Evolutionary conservation across 2,113 vertebrate species (phyloP), one percentile per base, ranked within the genome.

Genomic region (Equus przewalskii): DNA sequence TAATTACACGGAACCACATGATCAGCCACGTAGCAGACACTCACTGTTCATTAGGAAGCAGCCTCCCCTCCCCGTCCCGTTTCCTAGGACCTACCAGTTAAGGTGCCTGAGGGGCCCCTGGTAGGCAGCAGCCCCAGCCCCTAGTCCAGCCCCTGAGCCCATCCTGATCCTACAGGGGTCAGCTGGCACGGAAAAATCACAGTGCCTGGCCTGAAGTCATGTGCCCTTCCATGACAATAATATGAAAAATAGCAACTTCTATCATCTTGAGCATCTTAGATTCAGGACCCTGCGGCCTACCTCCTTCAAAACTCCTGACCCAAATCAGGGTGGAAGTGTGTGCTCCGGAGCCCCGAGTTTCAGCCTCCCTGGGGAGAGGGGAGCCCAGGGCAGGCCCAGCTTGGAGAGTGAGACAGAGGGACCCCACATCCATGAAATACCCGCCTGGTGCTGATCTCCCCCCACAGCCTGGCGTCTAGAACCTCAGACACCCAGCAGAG

Each of bases 1-100:
- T 99, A 99, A 99, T 99, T 99, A 99, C 98, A 99, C 12, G 81
- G 98, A 98, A 98, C 98, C 98, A 98, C 98, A 98, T 98, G 99
- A 99, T 99, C 98, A 99, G 98, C 98, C 87, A 98, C 98, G 70
- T 97, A 97, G 98, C 98, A 98, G 96, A 98, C 92, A 92, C 98
- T 99, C 99, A 99, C 98, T 98, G 98, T 98, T 99, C 99, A 98
- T 99, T 99, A 98, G 98, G 98, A 98, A 98, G 98, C 97, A 75
- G 56, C 69, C 96, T 95, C 96, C 89, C 78, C 26, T 36, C 2
- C 67, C 24, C 10, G 4, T 3, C 33, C 69, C 64, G 51, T 93
- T 88, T 89, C 84, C 88, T 83, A 94, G 93, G 83, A 76, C 83
- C 58, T 60, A 54, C 11, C 19, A 28, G 49, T n/a, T 2, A 73